These are phyloP conservation scores for Drosophila ezoana DNA, from an alignment of 2,888 invertebrate species.

Conservation along the genomic window DNA sequence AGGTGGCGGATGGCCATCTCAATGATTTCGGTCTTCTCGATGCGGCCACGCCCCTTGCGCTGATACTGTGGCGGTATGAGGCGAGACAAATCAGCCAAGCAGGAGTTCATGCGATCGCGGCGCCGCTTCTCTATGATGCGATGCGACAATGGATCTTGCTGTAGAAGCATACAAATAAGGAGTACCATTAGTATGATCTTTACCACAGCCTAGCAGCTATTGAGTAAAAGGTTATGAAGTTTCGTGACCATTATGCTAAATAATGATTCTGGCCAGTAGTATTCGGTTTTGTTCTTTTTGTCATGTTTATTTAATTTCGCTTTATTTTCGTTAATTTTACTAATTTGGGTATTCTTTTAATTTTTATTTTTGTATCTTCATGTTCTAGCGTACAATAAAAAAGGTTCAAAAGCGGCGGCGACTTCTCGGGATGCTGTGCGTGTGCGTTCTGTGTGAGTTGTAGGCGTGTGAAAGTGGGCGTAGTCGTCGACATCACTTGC, in stretches of 20 bases:
- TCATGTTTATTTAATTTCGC: slow-evolving; percentile 21
- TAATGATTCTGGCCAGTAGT: slow-evolving; percentile 51
- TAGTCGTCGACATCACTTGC: slow-evolving; percentile 46
- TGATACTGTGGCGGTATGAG: slow-evolving; percentile 96
- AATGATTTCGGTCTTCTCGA: slow-evolving; percentile 99
- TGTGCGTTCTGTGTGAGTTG: slow-evolving; percentile 47
- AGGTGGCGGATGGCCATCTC: slow-evolving; percentile 99
- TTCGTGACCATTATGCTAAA: slow-evolving; percentile 46
- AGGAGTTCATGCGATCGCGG: slow-evolving; percentile 98
- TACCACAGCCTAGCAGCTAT: slow-evolving; percentile 5
- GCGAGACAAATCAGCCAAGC: slow-evolving; percentile 95
- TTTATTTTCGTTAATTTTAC: slow-evolving; percentile 26
- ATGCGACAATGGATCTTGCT: slow-evolving; percentile 99
- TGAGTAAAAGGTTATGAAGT: slow-evolving; percentile 48
- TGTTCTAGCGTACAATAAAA: slow-evolving; percentile 63
- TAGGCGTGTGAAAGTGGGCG: slow-evolving; percentile 45
- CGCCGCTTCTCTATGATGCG: slow-evolving; percentile 98
- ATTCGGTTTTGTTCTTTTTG: slow-evolving; percentile 26
- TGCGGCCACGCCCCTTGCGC: slow-evolving; percentile 97
- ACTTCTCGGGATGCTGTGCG: slow-evolving; percentile 42
- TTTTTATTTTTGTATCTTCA: slow-evolving; percentile 6
- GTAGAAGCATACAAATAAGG: slow-evolving; percentile 42
- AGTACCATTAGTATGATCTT: slow-evolving; percentile 14
- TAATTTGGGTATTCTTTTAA: slow-evolving; percentile 26
- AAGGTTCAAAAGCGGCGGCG: slow-evolving; percentile 74